Evolutionary conservation across 2,888 invertebrate species (phyloP).

Genomic region (Drosophila phalerata): DNA sequence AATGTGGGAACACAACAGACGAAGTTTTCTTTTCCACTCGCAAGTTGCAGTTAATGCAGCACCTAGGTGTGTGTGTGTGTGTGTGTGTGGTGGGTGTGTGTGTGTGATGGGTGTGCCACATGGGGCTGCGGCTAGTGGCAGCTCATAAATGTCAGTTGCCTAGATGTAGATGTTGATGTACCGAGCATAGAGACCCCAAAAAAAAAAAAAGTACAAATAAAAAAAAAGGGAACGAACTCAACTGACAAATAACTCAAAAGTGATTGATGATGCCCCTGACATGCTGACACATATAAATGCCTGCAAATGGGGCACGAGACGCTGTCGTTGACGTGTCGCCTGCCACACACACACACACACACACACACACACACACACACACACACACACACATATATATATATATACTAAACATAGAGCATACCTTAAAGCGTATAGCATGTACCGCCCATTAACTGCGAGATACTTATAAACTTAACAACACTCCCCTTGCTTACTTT

Average conservation of each 20-base stretch:
- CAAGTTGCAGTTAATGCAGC: constrained; percentile 21
- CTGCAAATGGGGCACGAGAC: constrained; percentile 71
- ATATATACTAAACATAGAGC: background rate
- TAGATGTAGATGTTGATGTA: constrained; percentile 32
- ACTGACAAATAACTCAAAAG: constrained; percentile 79
- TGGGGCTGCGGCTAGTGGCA: constrained; percentile 54
- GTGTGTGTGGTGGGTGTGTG: constrained; percentile 7
- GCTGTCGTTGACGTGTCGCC: constrained; percentile 67
- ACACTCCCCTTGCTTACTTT: background rate
- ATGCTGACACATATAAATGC: constrained; percentile 80
- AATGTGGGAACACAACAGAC: constrained; percentile 43
- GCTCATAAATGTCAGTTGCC: constrained; percentile 73
- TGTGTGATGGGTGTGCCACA: constrained; percentile 30
- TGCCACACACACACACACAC: constrained; percentile 7
- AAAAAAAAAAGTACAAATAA: constrained; percentile 5
- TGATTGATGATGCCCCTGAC: constrained; percentile 76
- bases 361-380: background rate
- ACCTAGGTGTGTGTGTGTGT: constrained; percentile 14
- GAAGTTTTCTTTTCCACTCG: background rate
- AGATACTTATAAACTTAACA: constrained; percentile 36
- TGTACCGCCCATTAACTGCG: constrained; percentile 44
- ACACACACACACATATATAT: background rate
- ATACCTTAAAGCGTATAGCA: constrained; percentile 36
- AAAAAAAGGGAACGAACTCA: constrained; percentile 34
- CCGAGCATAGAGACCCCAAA: constrained; percentile 10